Evolutionary conservation across 1,140 invertebrate species (phyloP), one percentile per base, ranked within the genome.

Genomic region (Halesus radiatus): DNA sequence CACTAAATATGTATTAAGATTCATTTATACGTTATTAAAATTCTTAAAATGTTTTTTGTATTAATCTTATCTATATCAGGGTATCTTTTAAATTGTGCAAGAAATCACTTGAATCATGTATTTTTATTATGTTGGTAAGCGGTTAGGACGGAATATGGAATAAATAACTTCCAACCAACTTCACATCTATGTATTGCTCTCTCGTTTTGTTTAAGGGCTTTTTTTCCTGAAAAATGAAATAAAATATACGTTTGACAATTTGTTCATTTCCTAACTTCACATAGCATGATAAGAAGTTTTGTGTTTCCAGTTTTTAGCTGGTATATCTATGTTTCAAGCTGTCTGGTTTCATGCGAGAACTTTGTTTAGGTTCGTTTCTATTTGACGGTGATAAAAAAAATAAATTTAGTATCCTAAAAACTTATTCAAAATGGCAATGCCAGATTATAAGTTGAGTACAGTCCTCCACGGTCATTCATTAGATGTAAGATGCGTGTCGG

Each of bases 401-500:
- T 8, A 18, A 7, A 58, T 58, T 58, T 60, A 23, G 23, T 6
- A 29, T 26, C 26, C 37, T 10, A 45, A 45, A 66, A 26, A 52
- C 1, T 29, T 64, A 29, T 64, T 52, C n/a, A 73, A 80, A 85
- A 89, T 88, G 88, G 88, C 87, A 85, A 81, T 89, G 81, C 87
- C 88, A 22, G 89, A 91, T 80, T 96, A 95, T 85, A 96, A 95
- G 90, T 88, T 98, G 75, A 94, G 95, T 87, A 91, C 92, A 85
- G 91, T 92, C 83, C 88, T 98, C 50, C 87, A 90, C 82, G 96
- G 96, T 0, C 97, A 98, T 88, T 93, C 93, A 52, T 90, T 93
- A 85, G 97, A 98, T 87, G 96, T 98, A 32, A 90, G 97, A 80
- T 92, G 92, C 62, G 90, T 98, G 13, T 90, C 92, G 3, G 89